Percentiles rank a stretch among this genome's conserved stretches.
These are phyloP conservation scores for Bhutanitis thaidina DNA, from an alignment of 2,888 invertebrate genomes.

Conservation along the genomic window DNA sequence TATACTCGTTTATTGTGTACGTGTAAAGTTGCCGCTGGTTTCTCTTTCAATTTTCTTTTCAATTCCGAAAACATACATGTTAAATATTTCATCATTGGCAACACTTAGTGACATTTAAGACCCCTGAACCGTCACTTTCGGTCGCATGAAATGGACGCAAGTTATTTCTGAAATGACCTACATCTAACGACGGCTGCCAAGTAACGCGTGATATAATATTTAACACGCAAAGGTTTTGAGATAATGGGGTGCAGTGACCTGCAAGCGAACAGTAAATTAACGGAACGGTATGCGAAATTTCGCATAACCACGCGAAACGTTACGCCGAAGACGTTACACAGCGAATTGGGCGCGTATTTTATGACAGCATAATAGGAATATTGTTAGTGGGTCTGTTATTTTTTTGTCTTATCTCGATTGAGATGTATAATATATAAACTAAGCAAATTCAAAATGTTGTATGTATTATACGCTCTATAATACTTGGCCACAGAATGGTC, in stretches of 20 bases:
- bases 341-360: constrained; percentile 14
- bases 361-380: constrained; percentile 5
- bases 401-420: too few species aligned
- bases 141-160: not conserved
- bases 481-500: not conserved
- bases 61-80: not conserved
- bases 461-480: not conserved
- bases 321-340: constrained; percentile 11
- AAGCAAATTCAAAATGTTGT: too few species aligned
- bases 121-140: not conserved
- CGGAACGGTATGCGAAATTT: constrained; percentile 23
- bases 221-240: constrained; percentile 14
- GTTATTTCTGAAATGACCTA: constrained; percentile 10
- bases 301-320: constrained; percentile 21
- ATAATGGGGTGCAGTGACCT: constrained; percentile 18
- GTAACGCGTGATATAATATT: constrained; percentile 15
- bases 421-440: too few species aligned
- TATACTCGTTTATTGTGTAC: too few species aligned
- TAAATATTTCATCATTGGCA: not conserved
- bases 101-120: not conserved
- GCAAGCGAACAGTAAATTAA: constrained; percentile 1
- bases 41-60: too few species aligned
- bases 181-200: not conserved
- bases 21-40: too few species aligned
- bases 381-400: not conserved